Base-by-base conservation (phyloP, 2,797 vertebrate genomes). In the Uromys caudimaculatus region DNA sequence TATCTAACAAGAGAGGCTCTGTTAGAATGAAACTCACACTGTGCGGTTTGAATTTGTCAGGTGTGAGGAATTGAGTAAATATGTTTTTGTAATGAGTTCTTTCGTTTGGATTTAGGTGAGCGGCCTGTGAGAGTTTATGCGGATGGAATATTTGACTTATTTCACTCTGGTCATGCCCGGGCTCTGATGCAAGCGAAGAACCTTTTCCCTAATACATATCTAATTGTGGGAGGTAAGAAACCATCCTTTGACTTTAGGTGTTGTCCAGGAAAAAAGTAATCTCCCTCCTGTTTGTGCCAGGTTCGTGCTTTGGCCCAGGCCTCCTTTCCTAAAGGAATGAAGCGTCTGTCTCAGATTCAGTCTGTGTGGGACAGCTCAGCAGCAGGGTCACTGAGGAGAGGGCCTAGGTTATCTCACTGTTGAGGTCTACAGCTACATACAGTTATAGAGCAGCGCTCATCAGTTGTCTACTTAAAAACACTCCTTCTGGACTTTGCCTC, bases 111-210 rank as follows among this genome's bases (percentile, higher is more conserved):
- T 97, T 96, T 98, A 99, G 99, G 97, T 94, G 98, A 99, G 86
- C 99, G 99, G 93, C 99, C 99, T 0, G 99, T 99, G 97, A 98
- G 99, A 97, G 99, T 99, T 96, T 99, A 99, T 47, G 99, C 99
- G 0, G 99, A 99, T 94, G 99, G 99, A 69, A 99, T 99, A 98
- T 99, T 99, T 98, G 99, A 99, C 91, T 99, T 99, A 98, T 99
- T 99, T 98, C 99, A 99, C 98, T 99, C 99, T 12, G 99, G 99
- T 97, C 99, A 99, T 27, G 99, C 99, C 96, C 99, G 99, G 76
- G 99, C 99, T 73, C 99, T 99, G 97, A 99, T 99, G 99, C 99
- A 99, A 98, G 99, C 99, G 0, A 99, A 99, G 98, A 98, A 99
- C 96, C 99, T 99, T 96, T 99, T 99, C 97, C 99, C 99, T 90